Conservation (phyloP, 2,113 vertebrate genomes). For the Camelus bactrianus region DNA sequence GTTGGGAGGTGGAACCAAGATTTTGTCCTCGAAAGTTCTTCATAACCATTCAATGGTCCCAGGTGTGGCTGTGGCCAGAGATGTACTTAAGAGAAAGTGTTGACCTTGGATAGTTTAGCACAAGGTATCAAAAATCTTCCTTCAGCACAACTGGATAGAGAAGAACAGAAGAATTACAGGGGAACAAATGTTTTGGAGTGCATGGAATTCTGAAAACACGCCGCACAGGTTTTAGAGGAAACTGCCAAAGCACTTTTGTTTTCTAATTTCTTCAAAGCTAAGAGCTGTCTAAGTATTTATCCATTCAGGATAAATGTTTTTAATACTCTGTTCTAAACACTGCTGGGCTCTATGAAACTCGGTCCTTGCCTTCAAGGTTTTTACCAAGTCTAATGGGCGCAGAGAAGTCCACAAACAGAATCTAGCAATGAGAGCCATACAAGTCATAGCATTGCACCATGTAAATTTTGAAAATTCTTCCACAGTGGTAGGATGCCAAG, state of each 20-base stretch:
- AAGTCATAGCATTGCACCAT: fast-evolving
- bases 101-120: not conserved
- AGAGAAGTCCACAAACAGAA: not conserved
- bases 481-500: not conserved
- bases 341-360: not conserved
- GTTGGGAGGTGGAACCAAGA: not conserved
- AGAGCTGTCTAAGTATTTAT: not conserved
- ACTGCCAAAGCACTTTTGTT: not conserved
- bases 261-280: not conserved
- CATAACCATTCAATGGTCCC: not conserved
- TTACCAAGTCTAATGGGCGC: not conserved
- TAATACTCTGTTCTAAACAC: not conserved
- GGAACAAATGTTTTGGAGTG: not conserved
- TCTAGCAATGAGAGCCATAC: too few relatives aligned
- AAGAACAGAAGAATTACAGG: not conserved
- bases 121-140: not conserved
- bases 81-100: not conserved
- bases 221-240: not conserved
- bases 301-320: not conserved
- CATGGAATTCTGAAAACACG: not conserved
- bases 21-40: not conserved
- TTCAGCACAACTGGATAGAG: not conserved
- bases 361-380: not conserved
- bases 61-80: not conserved
- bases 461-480: not conserved